phyloP scores from a whole-genome alignment of 2,888 invertebrate species.

The Bombyx huttoni region DNA sequence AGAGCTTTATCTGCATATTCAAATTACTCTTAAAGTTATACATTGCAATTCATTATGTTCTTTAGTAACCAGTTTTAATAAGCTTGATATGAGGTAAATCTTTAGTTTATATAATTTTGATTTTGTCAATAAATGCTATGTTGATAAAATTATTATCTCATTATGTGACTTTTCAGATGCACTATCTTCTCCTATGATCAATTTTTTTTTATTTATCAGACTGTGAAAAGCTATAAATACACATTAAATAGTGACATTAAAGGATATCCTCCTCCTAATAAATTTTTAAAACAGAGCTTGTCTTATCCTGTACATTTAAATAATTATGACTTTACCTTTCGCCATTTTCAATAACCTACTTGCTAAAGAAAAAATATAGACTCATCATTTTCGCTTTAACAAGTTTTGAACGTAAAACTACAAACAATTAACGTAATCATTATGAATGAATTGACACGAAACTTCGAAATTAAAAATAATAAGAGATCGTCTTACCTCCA shows the following conservation, averaged over 20 bases:
- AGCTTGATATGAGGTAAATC: too few species aligned
- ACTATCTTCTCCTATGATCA: too few species aligned
- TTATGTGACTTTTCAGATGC: too few species aligned
- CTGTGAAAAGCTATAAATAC: background rate
- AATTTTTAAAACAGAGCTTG: constrained; percentile 10
- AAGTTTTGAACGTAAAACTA: background rate
- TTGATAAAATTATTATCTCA: too few species aligned
- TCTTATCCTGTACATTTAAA: constrained; percentile 6
- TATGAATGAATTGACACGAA: constrained; percentile 5
- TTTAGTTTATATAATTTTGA: too few species aligned
- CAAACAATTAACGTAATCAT: constrained; percentile 1
- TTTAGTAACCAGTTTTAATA: too few species aligned
- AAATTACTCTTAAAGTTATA: too few species aligned
- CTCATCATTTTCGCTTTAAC: background rate
- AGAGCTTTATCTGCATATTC: too few species aligned
- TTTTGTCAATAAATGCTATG: too few species aligned
- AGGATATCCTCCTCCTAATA: background rate
- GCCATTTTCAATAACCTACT: constrained; percentile 38
- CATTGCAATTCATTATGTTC: too few species aligned
- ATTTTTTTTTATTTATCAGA: too few species aligned
- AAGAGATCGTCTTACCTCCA: constrained; percentile 56
- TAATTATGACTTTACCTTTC: constrained; percentile 37
- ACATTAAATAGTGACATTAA: background rate
- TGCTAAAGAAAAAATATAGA: constrained; percentile 4
- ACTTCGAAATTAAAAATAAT: constrained; percentile 14